Percentiles rank a stretch among this genome's conserved stretches.
These are phyloP conservation scores for Temnopleurus reevesii DNA, from an alignment of 53 echinoderm and acorn worm genomes.

Conservation along the genomic window DNA sequence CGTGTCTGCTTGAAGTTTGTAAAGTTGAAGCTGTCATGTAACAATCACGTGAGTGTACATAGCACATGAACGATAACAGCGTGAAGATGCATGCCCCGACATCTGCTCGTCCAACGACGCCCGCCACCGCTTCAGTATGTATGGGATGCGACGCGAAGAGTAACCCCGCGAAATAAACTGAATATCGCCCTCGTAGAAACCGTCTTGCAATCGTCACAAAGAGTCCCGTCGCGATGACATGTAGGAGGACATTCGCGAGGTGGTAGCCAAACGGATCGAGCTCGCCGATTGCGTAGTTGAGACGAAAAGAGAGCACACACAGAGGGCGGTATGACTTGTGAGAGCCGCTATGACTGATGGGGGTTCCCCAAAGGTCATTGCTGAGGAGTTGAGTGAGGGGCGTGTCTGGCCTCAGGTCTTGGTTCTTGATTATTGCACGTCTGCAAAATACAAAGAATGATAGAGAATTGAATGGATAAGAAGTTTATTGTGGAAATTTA, in stretches of 20 bases:
- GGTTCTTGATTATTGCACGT: slow-evolving; percentile 72
- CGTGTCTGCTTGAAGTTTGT: background rate
- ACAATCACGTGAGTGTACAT: slow-evolving; percentile 20
- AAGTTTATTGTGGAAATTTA: background rate
- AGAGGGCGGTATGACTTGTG: slow-evolving; percentile 92
- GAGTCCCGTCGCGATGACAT: slow-evolving; percentile 63
- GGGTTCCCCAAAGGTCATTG: slow-evolving; percentile 83
- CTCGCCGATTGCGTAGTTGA: slow-evolving; percentile 73
- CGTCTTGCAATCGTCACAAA: slow-evolving; percentile 57
- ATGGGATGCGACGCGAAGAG: slow-evolving; percentile 84
- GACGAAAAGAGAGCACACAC: slow-evolving; percentile 70
- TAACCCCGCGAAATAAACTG: slow-evolving; percentile 54
- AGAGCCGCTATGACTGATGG: slow-evolving; percentile 69
- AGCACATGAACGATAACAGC: slow-evolving; percentile 78
- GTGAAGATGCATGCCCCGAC: slow-evolving; percentile 85
- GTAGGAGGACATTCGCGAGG: slow-evolving; percentile 68
- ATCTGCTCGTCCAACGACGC: slow-evolving; percentile 93
- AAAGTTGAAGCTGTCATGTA: background rate
- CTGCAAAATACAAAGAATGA: slow-evolving; percentile 45
- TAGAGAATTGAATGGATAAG: background rate
- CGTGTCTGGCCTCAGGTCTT: slow-evolving; percentile 65
- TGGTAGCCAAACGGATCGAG: slow-evolving; percentile 77
- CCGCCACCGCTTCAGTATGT: slow-evolving; percentile 97
- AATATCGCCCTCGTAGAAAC: slow-evolving; percentile 39
- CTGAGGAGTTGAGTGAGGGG: slow-evolving; percentile 67